Percentiles rank a stretch among this genome's conserved stretches.
These are phyloP conservation scores for Pandemis cinnamomeana DNA, from an alignment of 2,888 invertebrate genomes.

Conservation along the genomic window DNA sequence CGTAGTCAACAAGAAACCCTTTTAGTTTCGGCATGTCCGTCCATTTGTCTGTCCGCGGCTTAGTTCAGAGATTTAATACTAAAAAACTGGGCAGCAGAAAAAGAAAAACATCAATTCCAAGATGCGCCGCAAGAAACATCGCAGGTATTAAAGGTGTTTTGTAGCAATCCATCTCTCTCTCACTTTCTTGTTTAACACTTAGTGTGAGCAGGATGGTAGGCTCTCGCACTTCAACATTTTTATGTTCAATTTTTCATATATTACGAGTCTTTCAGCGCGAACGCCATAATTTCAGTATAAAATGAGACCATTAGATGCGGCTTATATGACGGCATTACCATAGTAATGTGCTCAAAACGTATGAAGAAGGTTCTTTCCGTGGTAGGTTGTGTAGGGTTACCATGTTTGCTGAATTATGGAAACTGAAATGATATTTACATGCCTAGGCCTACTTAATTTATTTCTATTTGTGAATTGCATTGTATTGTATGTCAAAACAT, in stretches of 20 bases:
- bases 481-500: too few relatives aligned
- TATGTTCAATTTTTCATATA: not conserved
- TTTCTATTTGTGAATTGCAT: too few relatives aligned
- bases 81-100: not conserved
- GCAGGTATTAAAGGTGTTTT: too few relatives aligned
- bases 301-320: constrained; percentile 28
- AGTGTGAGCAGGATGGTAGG: too few relatives aligned
- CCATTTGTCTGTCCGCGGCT: too few relatives aligned
- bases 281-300: constrained; percentile 10
- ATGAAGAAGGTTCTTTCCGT: not conserved
- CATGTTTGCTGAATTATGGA: not conserved
- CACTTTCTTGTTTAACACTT: too few relatives aligned
- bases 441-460: too few relatives aligned
- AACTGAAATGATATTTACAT: not conserved
- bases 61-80: too few relatives aligned
- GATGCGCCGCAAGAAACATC: too few relatives aligned
- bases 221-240: not conserved
- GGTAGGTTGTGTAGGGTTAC: not conserved
- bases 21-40: not conserved
- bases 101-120: too few relatives aligned
- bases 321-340: constrained; percentile 34
- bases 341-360: constrained; percentile 30
- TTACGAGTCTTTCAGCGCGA: not conserved
- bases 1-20: not conserved
- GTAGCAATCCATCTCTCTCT: too few relatives aligned